phyloP scores from a whole-genome alignment of 2,797 vertebrate species.

The Gallinago stenura region DNA sequence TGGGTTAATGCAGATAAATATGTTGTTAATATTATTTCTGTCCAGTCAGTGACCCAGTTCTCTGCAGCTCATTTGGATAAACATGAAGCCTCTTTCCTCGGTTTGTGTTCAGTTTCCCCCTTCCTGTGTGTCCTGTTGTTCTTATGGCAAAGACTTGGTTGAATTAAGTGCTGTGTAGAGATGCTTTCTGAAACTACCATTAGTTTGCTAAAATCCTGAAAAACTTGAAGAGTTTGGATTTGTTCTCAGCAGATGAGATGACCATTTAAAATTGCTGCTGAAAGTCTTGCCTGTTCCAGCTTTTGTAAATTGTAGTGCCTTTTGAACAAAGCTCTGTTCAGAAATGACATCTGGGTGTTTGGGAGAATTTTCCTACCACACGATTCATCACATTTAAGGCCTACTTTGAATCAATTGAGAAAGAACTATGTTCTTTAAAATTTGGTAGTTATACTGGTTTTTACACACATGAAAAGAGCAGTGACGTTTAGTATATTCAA shows the following conservation, averaged over 20 bases:
- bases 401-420: background rate
- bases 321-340: background rate
- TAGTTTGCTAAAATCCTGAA: background rate
- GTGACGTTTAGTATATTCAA: background rate
- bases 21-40: background rate
- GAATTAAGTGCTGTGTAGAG: background rate
- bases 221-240: background rate
- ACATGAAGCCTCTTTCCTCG: background rate
- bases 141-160: background rate
- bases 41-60: background rate
- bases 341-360: background rate
- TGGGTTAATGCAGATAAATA: background rate
- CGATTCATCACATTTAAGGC: background rate
- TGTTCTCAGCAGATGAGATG: background rate
- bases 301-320: background rate
- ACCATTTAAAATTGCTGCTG: background rate
- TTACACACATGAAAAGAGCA: background rate
- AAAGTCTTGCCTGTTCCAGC: background rate
- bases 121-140: background rate
- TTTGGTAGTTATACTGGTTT: background rate
- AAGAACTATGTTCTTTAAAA: background rate
- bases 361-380: background rate
- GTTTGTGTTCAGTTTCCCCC: background rate
- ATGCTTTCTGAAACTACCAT: background rate
- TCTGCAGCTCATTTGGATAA: background rate